Evolutionary conservation across 2,797 vertebrate genomes (phyloP), one percentile per base, ranked within the genome.

Genomic region (Anguilla megastoma): DNA sequence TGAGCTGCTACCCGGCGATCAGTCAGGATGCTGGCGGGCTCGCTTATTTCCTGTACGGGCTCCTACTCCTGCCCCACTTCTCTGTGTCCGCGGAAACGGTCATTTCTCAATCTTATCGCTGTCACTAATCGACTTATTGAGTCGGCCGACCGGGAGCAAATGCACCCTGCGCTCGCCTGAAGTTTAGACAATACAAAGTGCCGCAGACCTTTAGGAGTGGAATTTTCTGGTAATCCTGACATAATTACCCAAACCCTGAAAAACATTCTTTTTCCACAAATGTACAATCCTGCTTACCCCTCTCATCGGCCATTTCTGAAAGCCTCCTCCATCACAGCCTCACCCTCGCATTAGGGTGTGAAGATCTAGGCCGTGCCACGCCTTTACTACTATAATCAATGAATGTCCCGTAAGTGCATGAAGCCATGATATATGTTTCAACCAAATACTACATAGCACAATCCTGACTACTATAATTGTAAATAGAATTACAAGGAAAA

Each of bases 41-140:
- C 27, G 10, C 79, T 54, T 30, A 82, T 48, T 82, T 82, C 52
- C 14, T 33, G n/a, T 52, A 84, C 30, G 83, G 27, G 80, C 1
- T 52, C 50, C 7, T 7, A 21, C 21, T 54, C 50, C 24, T 10
- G 50, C 24, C 8, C 24, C 27, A 16, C 10, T 30, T 56, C 54
- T 33, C 52, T 54, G 50, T 30, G 50, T 54, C 50, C 24, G n/a
- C 5, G 45, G 83, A 33, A 84, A 16, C 80, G 33, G 41, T 33
- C 16, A 84, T 33, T 54, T 18, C 83, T 84, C 52, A 52, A 50
- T 82, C 79, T 82, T 58, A 58, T 58, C 83, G 18, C 52, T 33
- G n/a, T 91, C 87, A 60, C 88, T 63, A 84, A 86, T 89, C 90
- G 88, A 54, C 87, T 90, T 91, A 92, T 92, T 91, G 4, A 27